Percentiles rank a stretch among this genome's conserved stretches.
Conservation (phyloP, 2,888 invertebrate genomes). For the Heteromyza rotundicornis region DNA sequence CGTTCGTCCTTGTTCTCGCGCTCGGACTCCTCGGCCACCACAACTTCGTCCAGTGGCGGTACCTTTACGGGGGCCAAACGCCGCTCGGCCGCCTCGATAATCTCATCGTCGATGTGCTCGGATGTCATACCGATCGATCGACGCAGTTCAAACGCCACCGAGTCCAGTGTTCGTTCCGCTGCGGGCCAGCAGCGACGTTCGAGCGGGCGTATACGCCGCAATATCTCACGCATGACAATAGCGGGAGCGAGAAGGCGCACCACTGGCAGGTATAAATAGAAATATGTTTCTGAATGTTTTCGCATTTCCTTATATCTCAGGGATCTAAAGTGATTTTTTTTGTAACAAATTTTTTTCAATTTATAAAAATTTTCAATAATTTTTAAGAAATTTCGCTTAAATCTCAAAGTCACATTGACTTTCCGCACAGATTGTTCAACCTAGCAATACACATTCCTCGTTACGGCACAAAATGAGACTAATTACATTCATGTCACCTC, state of each 20-base stretch:
- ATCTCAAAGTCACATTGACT: too few species aligned
- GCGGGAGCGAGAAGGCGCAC: conserved; percentile 61
- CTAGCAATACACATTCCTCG: too few species aligned
- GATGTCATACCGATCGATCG: conserved; percentile 57
- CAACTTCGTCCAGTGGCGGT: conserved; percentile 58
- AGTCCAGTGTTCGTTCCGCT: conserved; percentile 50
- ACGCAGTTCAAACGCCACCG: conserved; percentile 59
- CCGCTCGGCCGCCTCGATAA: conserved; percentile 60
- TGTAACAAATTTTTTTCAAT: too few species aligned
- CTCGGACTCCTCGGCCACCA: conserved; percentile 62
- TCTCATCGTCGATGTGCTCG: conserved; percentile 61
- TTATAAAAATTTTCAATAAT: too few species aligned
- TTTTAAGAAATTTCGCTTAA: too few species aligned
- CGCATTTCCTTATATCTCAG: too few species aligned
- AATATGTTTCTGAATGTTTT: background rate
- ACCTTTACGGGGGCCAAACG: conserved; percentile 60
- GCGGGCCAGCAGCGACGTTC: conserved; percentile 52
- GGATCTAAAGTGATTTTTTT: background rate
- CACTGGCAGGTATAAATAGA: conserved; percentile 60
- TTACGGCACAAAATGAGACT: too few species aligned
- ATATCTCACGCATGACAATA: conserved; percentile 60
- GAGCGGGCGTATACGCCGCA: conserved; percentile 58
- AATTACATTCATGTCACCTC: too few species aligned
- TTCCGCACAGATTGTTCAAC: too few species aligned
- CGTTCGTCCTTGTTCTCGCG: conserved; percentile 60